Conservation (phyloP, 2,113 vertebrate species). For the Phrynosoma blainvillii region DNA sequence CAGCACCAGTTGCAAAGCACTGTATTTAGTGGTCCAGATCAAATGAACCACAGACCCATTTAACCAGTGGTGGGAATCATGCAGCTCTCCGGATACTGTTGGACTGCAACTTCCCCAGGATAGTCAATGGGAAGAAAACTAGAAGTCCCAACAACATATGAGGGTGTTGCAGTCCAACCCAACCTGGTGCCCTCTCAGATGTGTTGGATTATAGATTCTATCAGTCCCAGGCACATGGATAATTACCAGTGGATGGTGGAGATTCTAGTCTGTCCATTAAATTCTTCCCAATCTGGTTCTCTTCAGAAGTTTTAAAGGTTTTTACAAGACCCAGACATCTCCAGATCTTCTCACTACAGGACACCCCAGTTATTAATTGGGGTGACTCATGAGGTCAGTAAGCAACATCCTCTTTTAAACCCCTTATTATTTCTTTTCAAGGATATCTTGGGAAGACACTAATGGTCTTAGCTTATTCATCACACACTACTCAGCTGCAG, state of each 20-base stretch:
- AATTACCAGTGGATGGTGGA: background rate
- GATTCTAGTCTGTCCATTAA: background rate
- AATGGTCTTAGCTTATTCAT: background rate
- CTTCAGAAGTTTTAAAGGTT: background rate
- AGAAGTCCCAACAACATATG: too few species aligned
- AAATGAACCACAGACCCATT: background rate
- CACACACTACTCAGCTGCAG: background rate
- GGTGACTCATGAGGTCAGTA: background rate
- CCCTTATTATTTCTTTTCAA: conserved; percentile 4
- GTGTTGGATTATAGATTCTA: background rate
- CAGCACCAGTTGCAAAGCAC: background rate
- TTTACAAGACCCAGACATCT: background rate
- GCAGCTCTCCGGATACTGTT: too few species aligned
- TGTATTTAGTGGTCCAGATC: background rate
- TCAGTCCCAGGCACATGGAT: background rate
- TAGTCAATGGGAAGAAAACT: too few species aligned
- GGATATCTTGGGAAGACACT: background rate
- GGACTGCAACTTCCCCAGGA: too few species aligned
- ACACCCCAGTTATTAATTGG: too few species aligned
- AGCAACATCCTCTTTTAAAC: background rate
- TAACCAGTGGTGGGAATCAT: too few species aligned
- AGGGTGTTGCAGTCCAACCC: background rate
- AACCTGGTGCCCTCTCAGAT: background rate
- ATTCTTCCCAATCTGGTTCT: background rate
- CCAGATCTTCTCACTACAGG: background rate